Percentiles rank a stretch among this genome's conserved stretches.
Conservation (phyloP, 2,797 vertebrate species). For the Dryobates pubescens region DNA sequence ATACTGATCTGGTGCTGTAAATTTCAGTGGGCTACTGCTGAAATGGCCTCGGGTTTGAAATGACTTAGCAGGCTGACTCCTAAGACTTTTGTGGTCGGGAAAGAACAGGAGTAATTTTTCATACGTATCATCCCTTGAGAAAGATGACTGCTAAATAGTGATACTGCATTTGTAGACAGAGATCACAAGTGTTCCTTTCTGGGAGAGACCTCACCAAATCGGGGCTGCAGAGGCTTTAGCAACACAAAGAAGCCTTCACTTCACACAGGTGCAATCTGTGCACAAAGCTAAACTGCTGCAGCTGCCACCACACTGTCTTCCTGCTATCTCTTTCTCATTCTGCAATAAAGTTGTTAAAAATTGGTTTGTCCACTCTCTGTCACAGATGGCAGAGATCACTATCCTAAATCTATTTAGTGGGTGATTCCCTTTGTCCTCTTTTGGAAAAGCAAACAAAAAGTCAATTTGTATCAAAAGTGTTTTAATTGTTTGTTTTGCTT, state of each 20-base stretch:
- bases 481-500: not conserved
- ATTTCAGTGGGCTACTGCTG: not conserved
- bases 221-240: not conserved
- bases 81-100: not conserved
- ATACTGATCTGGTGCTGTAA: not conserved
- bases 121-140: not conserved
- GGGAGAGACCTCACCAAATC: not conserved
- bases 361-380: not conserved
- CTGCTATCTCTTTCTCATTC: not conserved
- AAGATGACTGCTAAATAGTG: not conserved
- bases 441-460: not conserved
- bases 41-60: not conserved
- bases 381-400: not conserved
- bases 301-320: not conserved
- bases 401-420: not conserved
- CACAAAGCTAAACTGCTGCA: not conserved
- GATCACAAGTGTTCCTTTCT: not conserved
- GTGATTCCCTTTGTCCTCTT: not conserved
- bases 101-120: not conserved
- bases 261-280: not conserved
- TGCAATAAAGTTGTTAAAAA: not conserved
- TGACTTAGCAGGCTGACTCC: not conserved
- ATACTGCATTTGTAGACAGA: not conserved
- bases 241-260: accelerated
- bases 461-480: not conserved